Evolutionary conservation across 2,113 vertebrate species (phyloP).

Genomic region (Calypte anna): DNA sequence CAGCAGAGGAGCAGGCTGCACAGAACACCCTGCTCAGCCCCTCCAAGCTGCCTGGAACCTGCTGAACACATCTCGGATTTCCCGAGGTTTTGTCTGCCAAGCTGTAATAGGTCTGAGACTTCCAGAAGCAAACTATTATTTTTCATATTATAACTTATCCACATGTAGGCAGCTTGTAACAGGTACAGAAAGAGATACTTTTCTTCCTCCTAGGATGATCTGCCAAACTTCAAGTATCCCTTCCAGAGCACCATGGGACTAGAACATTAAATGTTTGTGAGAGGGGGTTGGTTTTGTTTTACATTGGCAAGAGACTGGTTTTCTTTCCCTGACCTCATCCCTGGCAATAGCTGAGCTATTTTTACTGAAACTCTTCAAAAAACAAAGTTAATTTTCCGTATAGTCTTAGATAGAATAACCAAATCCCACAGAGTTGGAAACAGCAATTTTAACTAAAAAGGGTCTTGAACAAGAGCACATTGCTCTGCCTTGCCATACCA

Average conservation of each 20-base stretch:
- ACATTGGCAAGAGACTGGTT: background rate
- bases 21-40: background rate
- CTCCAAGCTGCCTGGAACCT: background rate
- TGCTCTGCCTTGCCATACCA: rapidly evolving
- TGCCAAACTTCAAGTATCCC: background rate
- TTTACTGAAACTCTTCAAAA: background rate
- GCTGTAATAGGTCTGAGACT: background rate
- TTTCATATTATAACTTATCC: background rate
- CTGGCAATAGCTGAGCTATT: conserved; percentile 10
- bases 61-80: background rate
- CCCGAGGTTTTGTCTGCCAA: background rate
- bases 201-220: background rate
- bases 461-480: background rate
- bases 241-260: background rate
- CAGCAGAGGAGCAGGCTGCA: rapidly evolving
- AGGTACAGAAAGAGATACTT: background rate
- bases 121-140: background rate
- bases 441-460: background rate
- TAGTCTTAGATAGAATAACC: background rate
- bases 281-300: background rate
- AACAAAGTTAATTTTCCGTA: background rate
- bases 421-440: background rate
- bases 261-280: background rate
- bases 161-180: background rate
- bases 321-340: conserved; percentile 8